These are phyloP conservation scores for Chloroceryle inda DNA, from an alignment of 2,797 vertebrate species.

Conservation along the genomic window DNA sequence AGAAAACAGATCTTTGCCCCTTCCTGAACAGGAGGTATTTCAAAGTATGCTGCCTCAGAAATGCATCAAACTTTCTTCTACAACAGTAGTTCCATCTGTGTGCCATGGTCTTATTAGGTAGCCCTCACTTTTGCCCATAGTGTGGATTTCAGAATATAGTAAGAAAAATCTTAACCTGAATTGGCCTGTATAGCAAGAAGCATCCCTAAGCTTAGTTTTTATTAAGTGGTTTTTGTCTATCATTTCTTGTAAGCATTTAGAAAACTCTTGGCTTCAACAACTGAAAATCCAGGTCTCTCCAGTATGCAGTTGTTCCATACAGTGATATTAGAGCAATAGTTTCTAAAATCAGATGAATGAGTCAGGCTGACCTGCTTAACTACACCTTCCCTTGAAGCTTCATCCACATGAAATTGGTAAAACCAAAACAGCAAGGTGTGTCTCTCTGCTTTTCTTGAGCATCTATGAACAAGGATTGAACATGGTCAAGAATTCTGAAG, in stretches of 20 bases:
- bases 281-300: not conserved
- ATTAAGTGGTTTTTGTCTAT: not conserved
- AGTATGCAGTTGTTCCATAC: not conserved
- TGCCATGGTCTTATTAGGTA: not conserved
- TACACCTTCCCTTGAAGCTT: not conserved
- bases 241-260: not conserved
- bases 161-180: not conserved
- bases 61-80: not conserved
- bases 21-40: not conserved
- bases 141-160: not conserved
- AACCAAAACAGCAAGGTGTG: not conserved
- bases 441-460: not conserved
- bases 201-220: not conserved
- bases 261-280: not conserved
- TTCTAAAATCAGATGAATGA: not conserved
- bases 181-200: not conserved
- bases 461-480: not conserved
- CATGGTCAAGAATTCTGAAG: not conserved
- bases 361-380: not conserved
- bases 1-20: not conserved
- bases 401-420: not conserved
- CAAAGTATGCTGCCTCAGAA: not conserved
- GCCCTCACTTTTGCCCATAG: not conserved
- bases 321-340: not conserved
- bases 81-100: not conserved